phyloP scores from a whole-genome alignment of 2,113 vertebrate species.

The Xiphophorus hellerii region DNA sequence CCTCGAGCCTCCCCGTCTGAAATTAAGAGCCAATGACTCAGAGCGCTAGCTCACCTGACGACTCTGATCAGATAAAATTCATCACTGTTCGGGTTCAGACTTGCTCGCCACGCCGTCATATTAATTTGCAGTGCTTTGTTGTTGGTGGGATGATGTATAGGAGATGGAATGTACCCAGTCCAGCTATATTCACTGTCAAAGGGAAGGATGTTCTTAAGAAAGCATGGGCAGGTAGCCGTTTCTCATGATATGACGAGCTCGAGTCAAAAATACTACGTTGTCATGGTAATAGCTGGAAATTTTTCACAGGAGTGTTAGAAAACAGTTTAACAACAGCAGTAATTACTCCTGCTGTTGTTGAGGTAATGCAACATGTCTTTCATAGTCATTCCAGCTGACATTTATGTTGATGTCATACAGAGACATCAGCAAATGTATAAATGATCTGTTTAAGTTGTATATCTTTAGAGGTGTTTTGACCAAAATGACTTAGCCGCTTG shows the following conservation, averaged over 20 bases:
- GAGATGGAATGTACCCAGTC: background rate
- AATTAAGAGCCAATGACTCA: slow-evolving; percentile 15
- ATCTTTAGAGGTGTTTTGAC: too few relatives aligned
- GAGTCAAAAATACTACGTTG: background rate
- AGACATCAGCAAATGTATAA: too few relatives aligned
- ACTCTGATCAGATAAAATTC: background rate
- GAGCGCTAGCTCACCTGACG: background rate
- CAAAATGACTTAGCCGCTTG: background rate
- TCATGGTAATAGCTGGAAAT: background rate
- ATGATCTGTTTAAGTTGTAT: too few relatives aligned
- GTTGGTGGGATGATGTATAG: background rate
- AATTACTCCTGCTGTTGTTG: background rate
- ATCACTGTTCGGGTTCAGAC: background rate
- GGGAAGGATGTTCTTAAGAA: background rate
- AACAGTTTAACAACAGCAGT: background rate
- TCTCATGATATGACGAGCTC: background rate
- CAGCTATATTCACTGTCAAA: background rate
- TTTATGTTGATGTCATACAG: too few relatives aligned
- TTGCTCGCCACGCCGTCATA: background rate
- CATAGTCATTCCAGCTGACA: too few relatives aligned
- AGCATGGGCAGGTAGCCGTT: background rate
- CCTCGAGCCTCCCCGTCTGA: slow-evolving; percentile 5
- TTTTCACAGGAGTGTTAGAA: background rate
- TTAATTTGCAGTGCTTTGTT: background rate
- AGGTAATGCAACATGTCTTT: too few relatives aligned